A percentile compares a stretch with the other conserved stretches of the same genome.
Conservation (phyloP, 1,140 invertebrate genomes). For the Sitobion miscanthi region DNA sequence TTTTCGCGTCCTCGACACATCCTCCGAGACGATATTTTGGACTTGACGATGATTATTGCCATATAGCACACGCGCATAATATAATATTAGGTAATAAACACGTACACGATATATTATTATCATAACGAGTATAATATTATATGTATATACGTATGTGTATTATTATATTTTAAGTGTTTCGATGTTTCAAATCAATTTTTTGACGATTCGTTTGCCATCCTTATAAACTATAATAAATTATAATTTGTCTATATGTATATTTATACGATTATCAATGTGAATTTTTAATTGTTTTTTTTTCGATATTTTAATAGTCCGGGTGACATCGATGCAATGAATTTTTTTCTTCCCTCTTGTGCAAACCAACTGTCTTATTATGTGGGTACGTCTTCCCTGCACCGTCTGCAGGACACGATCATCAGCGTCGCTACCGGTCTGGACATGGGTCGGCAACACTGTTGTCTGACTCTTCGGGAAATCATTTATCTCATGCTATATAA, state of each 20-base stretch:
- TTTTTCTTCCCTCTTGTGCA: too few species aligned
- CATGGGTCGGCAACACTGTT: too few species aligned
- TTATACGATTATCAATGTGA: not conserved
- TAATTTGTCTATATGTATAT: not conserved
- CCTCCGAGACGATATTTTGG: not conserved
- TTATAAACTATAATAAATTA: not conserved
- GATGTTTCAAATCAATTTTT: not conserved
- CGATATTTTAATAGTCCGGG: too few species aligned
- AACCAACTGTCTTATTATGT: too few species aligned
- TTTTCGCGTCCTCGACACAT: not conserved
- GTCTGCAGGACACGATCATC: too few species aligned
- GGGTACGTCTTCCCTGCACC: too few species aligned
- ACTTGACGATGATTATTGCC: not conserved
- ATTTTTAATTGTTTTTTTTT: too few species aligned
- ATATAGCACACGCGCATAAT: not conserved
- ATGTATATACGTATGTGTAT: not conserved
- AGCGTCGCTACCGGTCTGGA: too few species aligned
- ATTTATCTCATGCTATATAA: too few species aligned
- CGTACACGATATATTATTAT: not conserved
- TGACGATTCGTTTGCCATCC: constrained; percentile 24
- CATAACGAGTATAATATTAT: not conserved
- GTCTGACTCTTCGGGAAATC: too few species aligned
- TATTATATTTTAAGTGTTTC: not conserved
- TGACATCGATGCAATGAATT: too few species aligned
- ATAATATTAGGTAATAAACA: not conserved